Conservation (phyloP, 2,113 vertebrate genomes). For the Acrocephalus kingi region DNA sequence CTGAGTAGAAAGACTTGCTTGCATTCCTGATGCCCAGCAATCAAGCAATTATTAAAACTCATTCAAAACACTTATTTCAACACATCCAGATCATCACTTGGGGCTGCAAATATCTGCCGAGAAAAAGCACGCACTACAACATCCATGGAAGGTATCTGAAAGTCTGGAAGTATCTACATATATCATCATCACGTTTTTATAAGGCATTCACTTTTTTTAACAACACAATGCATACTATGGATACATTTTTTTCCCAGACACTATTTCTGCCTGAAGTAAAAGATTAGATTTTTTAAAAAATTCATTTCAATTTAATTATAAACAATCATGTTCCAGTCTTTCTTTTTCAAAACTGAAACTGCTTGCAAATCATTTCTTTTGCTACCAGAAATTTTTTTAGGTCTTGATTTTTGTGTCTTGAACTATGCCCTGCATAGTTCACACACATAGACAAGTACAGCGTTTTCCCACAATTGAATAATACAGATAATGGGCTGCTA, state of each 20-base stretch:
- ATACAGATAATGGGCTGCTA: slow-evolving; percentile 33
- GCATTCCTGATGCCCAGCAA: neutral
- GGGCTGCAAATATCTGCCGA: neutral
- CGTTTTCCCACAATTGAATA: slow-evolving; percentile 19
- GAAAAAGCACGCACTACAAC: neutral
- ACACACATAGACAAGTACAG: neutral
- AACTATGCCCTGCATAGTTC: neutral
- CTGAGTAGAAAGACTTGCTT: neutral
- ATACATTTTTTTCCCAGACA: neutral
- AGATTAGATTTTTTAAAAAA: neutral
- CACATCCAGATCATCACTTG: neutral
- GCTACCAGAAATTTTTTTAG: neutral
- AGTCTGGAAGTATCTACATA: neutral
- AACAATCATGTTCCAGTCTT: neutral
- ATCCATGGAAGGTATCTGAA: neutral
- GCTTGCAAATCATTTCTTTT: neutral
- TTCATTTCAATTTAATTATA: neutral
- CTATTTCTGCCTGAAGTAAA: neutral
- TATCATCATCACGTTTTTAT: neutral
- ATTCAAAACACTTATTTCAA: neutral
- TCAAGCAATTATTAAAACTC: neutral
- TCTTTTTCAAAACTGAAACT: neutral
- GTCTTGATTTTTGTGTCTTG: neutral
- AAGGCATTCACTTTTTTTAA: neutral
- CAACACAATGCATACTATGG: neutral